Evolutionary conservation across 2,797 vertebrate genomes (phyloP).

Genomic region (Megalops cyprinoides): DNA sequence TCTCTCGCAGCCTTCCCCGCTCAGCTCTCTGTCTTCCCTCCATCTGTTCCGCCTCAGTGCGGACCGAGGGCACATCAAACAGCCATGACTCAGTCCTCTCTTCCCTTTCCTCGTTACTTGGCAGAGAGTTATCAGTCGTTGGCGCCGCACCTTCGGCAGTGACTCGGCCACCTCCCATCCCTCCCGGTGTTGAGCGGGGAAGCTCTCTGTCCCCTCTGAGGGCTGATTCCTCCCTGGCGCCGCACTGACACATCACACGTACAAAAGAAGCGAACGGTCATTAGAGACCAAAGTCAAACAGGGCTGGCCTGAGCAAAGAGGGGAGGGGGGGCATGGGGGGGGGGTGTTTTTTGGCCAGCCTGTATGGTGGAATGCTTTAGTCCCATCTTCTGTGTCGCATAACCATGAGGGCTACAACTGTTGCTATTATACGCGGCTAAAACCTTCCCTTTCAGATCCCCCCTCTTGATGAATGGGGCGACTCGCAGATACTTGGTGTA

Average conservation of each 20-base stretch:
- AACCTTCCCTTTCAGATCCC: not conserved
- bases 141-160: not conserved
- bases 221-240: not conserved
- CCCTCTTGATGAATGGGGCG: conserved; percentile 65
- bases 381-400: not conserved
- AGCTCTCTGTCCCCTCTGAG: not conserved
- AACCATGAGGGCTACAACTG: not conserved
- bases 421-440: not conserved
- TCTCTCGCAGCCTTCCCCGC: too few species aligned
- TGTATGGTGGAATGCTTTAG: conserved; percentile 2
- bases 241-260: not conserved
- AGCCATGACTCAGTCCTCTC: not conserved
- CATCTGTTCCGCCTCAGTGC: too few species aligned
- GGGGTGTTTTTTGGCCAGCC: conserved; percentile 54
- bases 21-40: too few species aligned
- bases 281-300: not conserved
- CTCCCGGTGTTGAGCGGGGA: not conserved
- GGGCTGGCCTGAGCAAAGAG: not conserved
- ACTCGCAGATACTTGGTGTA: conserved; percentile 29
- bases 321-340: not conserved
- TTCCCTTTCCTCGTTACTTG: not conserved
- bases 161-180: not conserved
- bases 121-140: not conserved
- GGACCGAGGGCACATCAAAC: too few species aligned
- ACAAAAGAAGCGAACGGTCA: not conserved